Evolutionary conservation across 2,797 vertebrate species (phyloP), one percentile per base, ranked within the genome.

Genomic region (Pelodytes ibericus): DNA sequence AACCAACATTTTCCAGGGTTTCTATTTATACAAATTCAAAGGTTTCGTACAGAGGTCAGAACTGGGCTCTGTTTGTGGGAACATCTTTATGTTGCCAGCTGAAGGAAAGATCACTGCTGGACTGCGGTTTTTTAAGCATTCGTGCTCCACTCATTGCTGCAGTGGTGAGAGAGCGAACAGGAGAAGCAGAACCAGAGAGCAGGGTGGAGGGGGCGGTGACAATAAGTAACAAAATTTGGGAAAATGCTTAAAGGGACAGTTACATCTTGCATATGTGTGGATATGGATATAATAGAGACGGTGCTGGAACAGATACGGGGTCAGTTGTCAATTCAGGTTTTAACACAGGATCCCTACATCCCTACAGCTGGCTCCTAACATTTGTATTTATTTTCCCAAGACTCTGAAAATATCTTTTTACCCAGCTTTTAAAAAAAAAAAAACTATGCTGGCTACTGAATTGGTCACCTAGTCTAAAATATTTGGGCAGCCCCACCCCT

Each of bases 21-120:
- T 92, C 91, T 93, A 93, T 93, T 93, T 93, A 91, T 93, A 85
- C 84, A 83, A 86, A 87, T 84, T 84, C 84, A 90, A 83, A 90
- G 89, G 89, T 90, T 91, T 92, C 87, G 84, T 87, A 65, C 82
- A 89, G 86, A 84, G 90, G 89, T 92, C 89, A 90, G 83, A 88
- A 86, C 88, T 88, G 87, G 89, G 87, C 86, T 85, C 87, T 89
- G 88, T 90, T n/a, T n/a, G 89, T 92, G 92, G 91, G 91, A 92
- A 92, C 88, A 77, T 64, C 81, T 80, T 66, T 79, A 83, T 86
- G 71, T 81, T 91, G 89, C 92, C 89, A 90, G 89, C 85, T 85
- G 83, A 68, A 65, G 86, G 88, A 86, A 83, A 83, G 88, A 86
- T 84, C 79, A 81, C 86, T 81, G 89, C 85, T 89, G 84, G 86